phyloP scores from a whole-genome alignment of 2,113 vertebrate species.

The Agelaius tricolor region DNA sequence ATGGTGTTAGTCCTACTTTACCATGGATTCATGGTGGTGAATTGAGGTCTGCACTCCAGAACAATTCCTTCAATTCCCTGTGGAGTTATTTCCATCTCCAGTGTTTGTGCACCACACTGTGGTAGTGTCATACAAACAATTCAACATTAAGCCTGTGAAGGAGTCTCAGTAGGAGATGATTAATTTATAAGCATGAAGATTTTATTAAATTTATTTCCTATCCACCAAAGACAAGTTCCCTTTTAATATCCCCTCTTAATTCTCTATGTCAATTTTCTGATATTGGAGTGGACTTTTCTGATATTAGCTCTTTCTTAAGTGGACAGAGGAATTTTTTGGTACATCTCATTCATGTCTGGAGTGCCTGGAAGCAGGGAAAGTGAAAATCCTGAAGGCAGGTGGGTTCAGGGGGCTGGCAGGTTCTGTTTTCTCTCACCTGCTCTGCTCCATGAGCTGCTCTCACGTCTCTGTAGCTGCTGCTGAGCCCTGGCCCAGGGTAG shows the following conservation, averaged over 20 bases:
- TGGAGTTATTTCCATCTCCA: background rate
- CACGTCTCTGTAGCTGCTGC: background rate
- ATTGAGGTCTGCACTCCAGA: background rate
- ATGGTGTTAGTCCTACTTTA: background rate
- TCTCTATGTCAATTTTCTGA: background rate
- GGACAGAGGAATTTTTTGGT: background rate
- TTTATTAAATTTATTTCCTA: background rate
- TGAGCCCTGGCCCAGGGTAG: slow-evolving; percentile 6
- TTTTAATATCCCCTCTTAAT: background rate
- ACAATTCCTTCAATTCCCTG: background rate
- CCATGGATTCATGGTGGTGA: background rate
- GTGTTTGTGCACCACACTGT: slow-evolving; percentile 14
- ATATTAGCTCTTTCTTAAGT: background rate
- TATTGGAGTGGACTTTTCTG: background rate
- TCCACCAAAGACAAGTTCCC: background rate
- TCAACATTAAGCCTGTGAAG: background rate
- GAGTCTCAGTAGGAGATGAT: background rate
- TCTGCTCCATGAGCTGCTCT: background rate
- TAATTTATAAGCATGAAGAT: background rate
- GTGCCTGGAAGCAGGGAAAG: background rate
- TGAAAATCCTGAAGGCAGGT: background rate
- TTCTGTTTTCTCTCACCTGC: background rate
- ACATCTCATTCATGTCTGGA: background rate
- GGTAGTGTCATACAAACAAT: background rate
- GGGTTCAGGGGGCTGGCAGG: background rate